These are phyloP conservation scores for Vanessa atalanta DNA, from an alignment of 1,140 invertebrate genomes.

Conservation along the genomic window DNA sequence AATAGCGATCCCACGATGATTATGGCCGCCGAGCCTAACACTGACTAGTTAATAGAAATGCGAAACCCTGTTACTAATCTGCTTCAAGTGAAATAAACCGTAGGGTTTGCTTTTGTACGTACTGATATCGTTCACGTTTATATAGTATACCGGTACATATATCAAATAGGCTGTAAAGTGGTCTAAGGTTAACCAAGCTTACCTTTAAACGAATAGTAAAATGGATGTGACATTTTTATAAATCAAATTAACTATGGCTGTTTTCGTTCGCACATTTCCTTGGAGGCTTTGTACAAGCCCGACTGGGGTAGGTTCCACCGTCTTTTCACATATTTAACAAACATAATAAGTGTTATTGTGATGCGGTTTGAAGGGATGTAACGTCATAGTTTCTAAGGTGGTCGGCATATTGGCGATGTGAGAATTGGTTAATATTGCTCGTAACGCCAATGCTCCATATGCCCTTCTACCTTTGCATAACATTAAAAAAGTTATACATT, in stretches of 20 bases:
- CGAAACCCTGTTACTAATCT: background rate
- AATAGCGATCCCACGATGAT: background rate
- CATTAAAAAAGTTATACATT: too few relatives aligned
- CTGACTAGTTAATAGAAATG: conserved; percentile 1
- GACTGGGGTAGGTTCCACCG: too few relatives aligned
- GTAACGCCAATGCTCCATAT: too few relatives aligned
- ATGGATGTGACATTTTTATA: background rate
- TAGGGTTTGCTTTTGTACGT: background rate
- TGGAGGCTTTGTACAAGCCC: too few relatives aligned
- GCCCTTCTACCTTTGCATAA: too few relatives aligned
- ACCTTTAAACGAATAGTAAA: background rate
- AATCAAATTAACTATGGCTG: background rate
- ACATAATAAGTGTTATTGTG: too few relatives aligned
- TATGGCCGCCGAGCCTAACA: background rate
- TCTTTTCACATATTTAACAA: too few relatives aligned
- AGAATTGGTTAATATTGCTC: too few relatives aligned
- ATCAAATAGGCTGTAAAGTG: conserved; percentile 1
- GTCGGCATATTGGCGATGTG: too few relatives aligned
- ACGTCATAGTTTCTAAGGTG: too few relatives aligned
- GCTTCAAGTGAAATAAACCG: background rate
- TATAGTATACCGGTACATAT: background rate
- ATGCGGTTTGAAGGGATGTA: too few relatives aligned
- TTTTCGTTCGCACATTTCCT: too few relatives aligned
- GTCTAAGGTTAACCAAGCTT: background rate
- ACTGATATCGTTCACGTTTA: background rate